Percentiles rank a stretch among this genome's conserved stretches.
phyloP scores from a whole-genome alignment of 2,797 vertebrate genomes.

The Lacerta viridis region DNA sequence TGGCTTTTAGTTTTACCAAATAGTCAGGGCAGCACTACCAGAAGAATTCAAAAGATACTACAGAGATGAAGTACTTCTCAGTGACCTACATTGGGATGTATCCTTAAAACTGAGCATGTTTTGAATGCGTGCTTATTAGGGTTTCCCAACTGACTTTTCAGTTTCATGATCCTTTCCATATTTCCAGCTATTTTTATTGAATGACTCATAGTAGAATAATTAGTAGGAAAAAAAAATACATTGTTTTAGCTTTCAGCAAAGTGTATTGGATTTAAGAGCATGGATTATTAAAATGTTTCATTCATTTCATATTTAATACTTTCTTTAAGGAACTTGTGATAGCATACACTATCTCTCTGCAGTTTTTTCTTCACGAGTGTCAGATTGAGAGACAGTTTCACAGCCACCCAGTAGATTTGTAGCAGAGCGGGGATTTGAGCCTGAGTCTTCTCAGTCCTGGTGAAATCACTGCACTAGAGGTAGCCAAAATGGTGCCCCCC shows the following conservation, averaged over 20 bases:
- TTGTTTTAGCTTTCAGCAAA: neutral
- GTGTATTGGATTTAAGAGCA: neutral
- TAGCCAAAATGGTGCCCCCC: too few species aligned
- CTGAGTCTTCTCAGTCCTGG: neutral
- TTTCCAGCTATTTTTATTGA: neutral
- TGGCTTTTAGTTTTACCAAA: neutral
- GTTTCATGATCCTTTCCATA: neutral
- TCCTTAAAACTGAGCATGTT: neutral
- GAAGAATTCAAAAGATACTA: neutral
- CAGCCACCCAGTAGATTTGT: neutral
- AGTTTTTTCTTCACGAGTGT: neutral
- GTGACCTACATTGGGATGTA: neutral
- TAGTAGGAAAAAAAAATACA: neutral
- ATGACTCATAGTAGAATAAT: neutral
- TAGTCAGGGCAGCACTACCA: neutral
- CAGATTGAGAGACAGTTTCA: neutral
- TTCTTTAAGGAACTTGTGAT: neutral
- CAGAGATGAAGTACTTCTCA: neutral
- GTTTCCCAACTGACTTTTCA: conserved; percentile 7
- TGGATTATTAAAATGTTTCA: neutral
- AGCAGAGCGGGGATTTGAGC: neutral
- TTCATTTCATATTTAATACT: neutral
- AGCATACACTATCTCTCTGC: neutral
- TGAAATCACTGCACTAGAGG: neutral
- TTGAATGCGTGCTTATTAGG: neutral